A percentile compares a stretch with the other conserved stretches of the same genome.
phyloP scores from a whole-genome alignment of 1,140 invertebrate genomes.

The Trachymyrmex cornetzi region DNA sequence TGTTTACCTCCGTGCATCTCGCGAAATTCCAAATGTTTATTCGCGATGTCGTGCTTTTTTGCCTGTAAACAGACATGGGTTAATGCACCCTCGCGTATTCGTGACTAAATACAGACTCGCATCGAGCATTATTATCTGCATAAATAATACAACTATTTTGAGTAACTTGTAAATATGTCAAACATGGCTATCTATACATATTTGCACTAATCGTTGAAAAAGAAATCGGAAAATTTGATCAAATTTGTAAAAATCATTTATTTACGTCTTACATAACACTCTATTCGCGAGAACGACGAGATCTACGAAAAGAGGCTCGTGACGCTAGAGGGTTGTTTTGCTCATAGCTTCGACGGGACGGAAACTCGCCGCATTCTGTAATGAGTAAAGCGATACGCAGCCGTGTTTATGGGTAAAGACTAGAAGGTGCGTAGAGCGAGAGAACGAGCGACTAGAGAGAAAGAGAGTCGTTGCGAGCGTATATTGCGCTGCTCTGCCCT shows the following conservation, averaged over 20 bases:
- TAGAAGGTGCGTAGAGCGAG: constrained; percentile 36
- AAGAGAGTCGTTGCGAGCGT: constrained; percentile 57
- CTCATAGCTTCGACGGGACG: constrained; percentile 47
- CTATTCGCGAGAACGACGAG: constrained; percentile 21
- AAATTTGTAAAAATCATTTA: background rate
- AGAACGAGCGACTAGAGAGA: constrained; percentile 23
- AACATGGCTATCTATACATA: background rate
- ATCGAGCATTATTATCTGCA: too few relatives aligned
- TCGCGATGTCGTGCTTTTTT: constrained; percentile 49
- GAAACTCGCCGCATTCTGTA: constrained; percentile 68
- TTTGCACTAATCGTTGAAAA: background rate
- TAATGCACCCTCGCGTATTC: constrained; percentile 29
- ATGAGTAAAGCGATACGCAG: constrained; percentile 71
- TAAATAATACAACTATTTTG: background rate
- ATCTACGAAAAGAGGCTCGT: constrained; percentile 60
- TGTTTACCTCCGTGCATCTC: constrained; percentile 45
- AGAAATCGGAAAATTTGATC: background rate
- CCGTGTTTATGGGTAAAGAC: constrained; percentile 64
- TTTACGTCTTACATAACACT: background rate
- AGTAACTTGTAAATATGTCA: background rate
- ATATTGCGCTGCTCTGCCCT: constrained; percentile 66
- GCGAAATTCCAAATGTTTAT: constrained; percentile 62
- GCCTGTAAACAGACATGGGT: constrained; percentile 55
- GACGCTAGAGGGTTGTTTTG: constrained; percentile 52
- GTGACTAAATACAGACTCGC: background rate